These are phyloP conservation scores for Neelides folsomi DNA, from an alignment of 2,888 invertebrate species.

Conservation along the genomic window DNA sequence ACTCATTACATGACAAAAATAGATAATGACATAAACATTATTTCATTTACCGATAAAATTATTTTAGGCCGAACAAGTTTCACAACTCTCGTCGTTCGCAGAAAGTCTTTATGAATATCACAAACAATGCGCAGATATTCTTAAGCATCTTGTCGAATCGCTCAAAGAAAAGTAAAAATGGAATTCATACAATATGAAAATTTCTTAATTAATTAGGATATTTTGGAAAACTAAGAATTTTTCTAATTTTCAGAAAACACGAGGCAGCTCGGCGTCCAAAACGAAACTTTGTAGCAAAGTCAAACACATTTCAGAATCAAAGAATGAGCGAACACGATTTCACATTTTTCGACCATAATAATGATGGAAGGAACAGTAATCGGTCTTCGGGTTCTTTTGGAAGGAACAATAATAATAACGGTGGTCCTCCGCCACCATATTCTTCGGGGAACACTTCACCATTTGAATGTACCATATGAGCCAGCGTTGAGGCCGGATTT, in stretches of 20 bases:
- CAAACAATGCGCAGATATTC: constrained; percentile 84
- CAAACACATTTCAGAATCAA: constrained; percentile 35
- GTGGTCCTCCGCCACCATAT: constrained; percentile 43
- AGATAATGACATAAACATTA: no score
- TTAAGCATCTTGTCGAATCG: constrained; percentile 69
- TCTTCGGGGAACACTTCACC: neutral
- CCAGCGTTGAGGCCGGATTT: no score
- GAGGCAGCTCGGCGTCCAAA: constrained; percentile 80
- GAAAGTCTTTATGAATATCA: constrained; percentile 93
- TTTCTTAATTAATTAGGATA: no score
- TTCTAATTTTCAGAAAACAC: constrained; percentile 53
- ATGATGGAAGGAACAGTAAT: constrained; percentile 2
- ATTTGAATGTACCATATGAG: no score
- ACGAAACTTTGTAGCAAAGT: constrained; percentile 81
- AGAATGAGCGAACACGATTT: constrained; percentile 53
- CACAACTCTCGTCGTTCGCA: constrained; percentile 88
- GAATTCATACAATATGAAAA: no score
- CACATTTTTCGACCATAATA: constrained; percentile 44
- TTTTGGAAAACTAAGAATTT: no score
- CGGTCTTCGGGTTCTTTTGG: neutral
- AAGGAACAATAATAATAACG: constrained; percentile 46
- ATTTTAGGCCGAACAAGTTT: constrained; percentile 86
- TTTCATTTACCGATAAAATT: no score
- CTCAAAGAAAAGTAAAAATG: constrained; percentile 76
- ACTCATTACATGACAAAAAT: no score